Percentiles rank a stretch among this genome's conserved stretches.
Evolutionary conservation across 1,140 invertebrate genomes (phyloP).

Genomic region (Drosophila oshimai): DNA sequence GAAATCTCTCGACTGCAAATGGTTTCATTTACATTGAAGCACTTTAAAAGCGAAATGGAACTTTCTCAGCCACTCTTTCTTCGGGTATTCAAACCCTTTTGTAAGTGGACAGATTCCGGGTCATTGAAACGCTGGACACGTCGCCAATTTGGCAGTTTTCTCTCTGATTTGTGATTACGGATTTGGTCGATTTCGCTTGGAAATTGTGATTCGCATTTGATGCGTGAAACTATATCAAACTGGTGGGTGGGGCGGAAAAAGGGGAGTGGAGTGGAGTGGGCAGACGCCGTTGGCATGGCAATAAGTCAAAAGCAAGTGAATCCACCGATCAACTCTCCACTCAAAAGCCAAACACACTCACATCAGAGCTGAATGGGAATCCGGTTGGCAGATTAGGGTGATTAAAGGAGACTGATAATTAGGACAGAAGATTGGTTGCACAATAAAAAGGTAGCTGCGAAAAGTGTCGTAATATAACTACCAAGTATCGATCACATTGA

Average conservation of each 20-base stretch:
- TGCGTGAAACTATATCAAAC: constrained; percentile 40
- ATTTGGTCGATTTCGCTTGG: constrained; percentile 24
- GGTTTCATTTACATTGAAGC: background rate
- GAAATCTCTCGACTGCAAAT: background rate
- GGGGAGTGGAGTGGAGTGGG: background rate
- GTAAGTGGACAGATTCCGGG: constrained; percentile 12
- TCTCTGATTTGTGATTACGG: constrained; percentile 31
- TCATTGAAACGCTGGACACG: constrained; percentile 13
- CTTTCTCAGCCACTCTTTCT: constrained; percentile 8
- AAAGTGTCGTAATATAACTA: too few relatives aligned
- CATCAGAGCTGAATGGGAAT: background rate
- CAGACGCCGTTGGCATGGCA: constrained; percentile 36
- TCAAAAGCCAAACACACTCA: background rate
- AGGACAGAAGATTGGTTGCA: constrained; percentile 6
- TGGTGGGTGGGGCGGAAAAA: background rate
- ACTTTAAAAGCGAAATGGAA: constrained; percentile 5
- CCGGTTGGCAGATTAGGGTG: background rate
- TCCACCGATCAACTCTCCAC: background rate
- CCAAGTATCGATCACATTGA: too few relatives aligned
- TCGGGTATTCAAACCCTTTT: too few relatives aligned
- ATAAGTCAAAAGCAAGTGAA: constrained; percentile 24
- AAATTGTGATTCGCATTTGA: constrained; percentile 42
- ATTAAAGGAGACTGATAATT: constrained; percentile 2
- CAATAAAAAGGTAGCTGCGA: background rate
- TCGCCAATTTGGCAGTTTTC: constrained; percentile 25